Base-by-base conservation (phyloP, 2,888 invertebrate species). In the Rhagium mordax region DNA sequence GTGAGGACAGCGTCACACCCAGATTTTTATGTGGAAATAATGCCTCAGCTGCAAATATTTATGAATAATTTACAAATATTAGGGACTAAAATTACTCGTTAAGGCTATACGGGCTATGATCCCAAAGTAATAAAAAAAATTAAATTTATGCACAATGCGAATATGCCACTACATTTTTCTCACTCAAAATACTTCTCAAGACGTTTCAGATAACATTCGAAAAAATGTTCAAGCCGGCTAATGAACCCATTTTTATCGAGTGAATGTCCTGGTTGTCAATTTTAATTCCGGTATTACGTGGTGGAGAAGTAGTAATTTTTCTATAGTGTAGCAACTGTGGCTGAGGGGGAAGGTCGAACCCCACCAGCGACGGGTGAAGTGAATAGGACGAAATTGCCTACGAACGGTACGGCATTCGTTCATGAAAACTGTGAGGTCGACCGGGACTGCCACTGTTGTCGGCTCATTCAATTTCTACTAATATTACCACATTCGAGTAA, bases 341-440 rank as follows among this genome's bases (percentile, higher is more conserved):
- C n/a, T n/a, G 41, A 59, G 33, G 59, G 57, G 59, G 29, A 65
- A 59, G 41, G 69, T 55, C 60, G 53, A 69, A 65, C 64, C 70
- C 72, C 70, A 53, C 60, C 66, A 57, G 41, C 62, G 65, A 72
- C 61, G 64, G 64, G 62, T 29, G 69, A 16, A 29, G 55, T 73
- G 75, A 75, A 75, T 75, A 71, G 75, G 59, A 73, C 68, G 65
- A 75, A 74, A 75, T 75, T 75, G 73, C 71, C 59, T 62, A 57
- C 71, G 53, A 60, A 69, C 60, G 60, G 60, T 60, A 47, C 41
- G n/a, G 13, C 16, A 49, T 47, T 69, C 69, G 69, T 69, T 69
- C 69, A 69, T 69, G 60, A 69, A 67, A 69, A 41, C 18, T 59
- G 41, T 67, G 67, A 57, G 41, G 59, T 20, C 57, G 57, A 67